Percentiles rank a stretch among this genome's conserved stretches.
Conservation (phyloP, 2,113 vertebrate genomes). For the Loxodonta africana region DNA sequence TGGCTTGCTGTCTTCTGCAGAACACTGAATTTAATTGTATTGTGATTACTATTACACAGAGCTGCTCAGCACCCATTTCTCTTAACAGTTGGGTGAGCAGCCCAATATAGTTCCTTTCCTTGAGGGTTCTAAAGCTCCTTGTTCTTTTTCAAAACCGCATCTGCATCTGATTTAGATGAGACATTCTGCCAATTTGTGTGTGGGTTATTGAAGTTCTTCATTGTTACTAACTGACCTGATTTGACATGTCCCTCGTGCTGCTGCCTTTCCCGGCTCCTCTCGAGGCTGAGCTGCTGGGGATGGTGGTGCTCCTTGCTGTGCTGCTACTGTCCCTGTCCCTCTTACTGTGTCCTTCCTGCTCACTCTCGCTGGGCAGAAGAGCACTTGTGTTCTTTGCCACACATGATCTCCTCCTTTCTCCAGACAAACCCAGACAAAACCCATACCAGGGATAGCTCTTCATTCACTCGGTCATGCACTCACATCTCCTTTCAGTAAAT, state of each 20-base stretch:
- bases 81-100: neutral
- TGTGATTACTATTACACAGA: neutral
- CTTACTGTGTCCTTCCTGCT: neutral
- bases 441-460: neutral
- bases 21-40: neutral
- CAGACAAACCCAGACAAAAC: neutral
- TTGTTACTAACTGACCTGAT: neutral
- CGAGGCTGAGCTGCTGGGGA: neutral
- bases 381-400: too few relatives aligned
- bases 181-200: neutral
- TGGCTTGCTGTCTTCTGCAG: neutral
- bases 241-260: neutral
- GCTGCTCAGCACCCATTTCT: neutral
- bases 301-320: accelerated
- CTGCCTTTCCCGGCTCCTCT: neutral
- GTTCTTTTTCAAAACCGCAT: neutral
- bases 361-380: neutral
- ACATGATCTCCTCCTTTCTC: neutral
- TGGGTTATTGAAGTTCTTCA: neutral
- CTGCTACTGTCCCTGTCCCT: neutral
- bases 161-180: neutral
- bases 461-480: neutral
- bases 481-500: neutral
- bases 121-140: neutral
- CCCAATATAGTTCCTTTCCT: neutral